Percentiles rank a stretch among this genome's conserved stretches.
Evolutionary conservation across 2,797 vertebrate species (phyloP).

Genomic region (Phalanger gymnotis): DNA sequence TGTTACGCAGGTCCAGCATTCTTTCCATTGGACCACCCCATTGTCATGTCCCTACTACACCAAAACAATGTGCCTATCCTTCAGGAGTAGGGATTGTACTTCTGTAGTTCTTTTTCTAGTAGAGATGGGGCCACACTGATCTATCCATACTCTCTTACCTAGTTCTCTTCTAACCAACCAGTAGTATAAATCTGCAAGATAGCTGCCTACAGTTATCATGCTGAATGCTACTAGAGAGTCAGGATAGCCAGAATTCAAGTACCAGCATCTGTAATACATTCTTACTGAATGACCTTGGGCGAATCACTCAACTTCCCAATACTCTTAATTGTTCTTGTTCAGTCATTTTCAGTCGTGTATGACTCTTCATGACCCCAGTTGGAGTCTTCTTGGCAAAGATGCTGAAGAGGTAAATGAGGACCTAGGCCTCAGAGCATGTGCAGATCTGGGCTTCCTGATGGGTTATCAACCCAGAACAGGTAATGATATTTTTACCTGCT

Average conservation of each 20-base stretch:
- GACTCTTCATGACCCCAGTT: neutral
- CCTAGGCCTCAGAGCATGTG: neutral
- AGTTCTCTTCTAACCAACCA: neutral
- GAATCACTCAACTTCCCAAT: neutral
- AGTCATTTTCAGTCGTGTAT: neutral
- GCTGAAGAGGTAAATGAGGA: neutral
- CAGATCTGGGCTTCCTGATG: neutral
- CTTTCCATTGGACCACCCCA: neutral
- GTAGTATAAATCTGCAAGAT: neutral
- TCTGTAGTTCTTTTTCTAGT: neutral
- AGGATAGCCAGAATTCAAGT: neutral
- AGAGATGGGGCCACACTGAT: neutral
- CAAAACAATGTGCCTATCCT: neutral
- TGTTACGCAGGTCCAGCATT: neutral
- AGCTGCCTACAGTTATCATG: neutral
- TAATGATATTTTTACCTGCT: neutral
- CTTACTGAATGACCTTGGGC: neutral
- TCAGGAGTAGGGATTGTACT: neutral
- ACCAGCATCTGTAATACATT: neutral
- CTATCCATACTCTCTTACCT: neutral
- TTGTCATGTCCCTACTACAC: neutral
- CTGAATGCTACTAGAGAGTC: neutral
- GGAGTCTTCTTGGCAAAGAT: neutral
- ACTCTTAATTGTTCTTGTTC: neutral
- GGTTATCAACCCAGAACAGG: neutral